Evolutionary conservation across 1,140 invertebrate species (phyloP).

Genomic region (Megalonaias nervosa): DNA sequence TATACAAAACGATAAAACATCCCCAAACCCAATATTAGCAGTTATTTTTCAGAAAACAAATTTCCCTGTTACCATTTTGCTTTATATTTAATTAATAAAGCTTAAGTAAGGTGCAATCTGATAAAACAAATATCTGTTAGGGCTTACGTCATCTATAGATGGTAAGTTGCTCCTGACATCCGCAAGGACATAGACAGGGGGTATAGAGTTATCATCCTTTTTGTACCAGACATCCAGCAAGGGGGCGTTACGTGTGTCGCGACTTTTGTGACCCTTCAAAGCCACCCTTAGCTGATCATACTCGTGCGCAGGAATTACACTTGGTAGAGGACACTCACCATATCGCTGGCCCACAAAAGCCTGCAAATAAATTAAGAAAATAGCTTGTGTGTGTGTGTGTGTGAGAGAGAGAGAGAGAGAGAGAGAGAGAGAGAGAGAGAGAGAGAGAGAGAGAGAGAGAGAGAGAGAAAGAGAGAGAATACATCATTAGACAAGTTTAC

Average conservation of each 20-base stretch:
- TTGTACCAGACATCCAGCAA: conserved; percentile 79
- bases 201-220: conserved; percentile 78
- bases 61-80: background rate
- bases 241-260: conserved; percentile 52
- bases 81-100: background rate
- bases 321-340: conserved; percentile 50
- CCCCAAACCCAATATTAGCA: background rate
- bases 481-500: too few species aligned
- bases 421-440: background rate
- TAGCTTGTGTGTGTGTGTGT: too few species aligned
- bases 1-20: background rate
- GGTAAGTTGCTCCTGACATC: conserved; percentile 56
- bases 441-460: background rate
- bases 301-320: conserved; percentile 48
- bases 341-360: conserved; percentile 72
- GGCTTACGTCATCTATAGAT: conserved; percentile 15
- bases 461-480: too few species aligned
- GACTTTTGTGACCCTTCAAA: conserved; percentile 51
- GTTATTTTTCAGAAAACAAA: background rate
- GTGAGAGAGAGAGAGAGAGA: too few species aligned
- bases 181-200: conserved; percentile 83
- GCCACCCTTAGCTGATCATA: conserved; percentile 55
- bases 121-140: background rate
- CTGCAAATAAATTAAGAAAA: conserved; percentile 34
- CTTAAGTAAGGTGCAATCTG: background rate